These are phyloP conservation scores for Tenodera sinensis DNA, from an alignment of 2,888 invertebrate species.

Conservation along the genomic window DNA sequence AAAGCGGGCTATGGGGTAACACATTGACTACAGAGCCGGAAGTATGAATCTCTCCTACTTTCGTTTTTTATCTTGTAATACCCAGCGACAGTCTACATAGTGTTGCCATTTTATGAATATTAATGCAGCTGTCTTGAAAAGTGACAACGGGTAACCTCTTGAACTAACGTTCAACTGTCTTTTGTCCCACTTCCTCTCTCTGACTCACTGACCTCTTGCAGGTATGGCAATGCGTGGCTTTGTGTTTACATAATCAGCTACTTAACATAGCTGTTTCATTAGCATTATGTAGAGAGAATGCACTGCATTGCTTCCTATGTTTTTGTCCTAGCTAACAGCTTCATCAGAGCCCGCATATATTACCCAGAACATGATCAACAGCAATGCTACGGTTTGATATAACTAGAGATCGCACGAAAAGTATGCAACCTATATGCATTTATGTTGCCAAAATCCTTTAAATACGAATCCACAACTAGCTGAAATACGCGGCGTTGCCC, in stretches of 20 bases:
- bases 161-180: neutral
- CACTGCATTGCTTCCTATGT: neutral
- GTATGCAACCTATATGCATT: too few relatives aligned
- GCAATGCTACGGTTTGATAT: too few relatives aligned
- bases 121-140: neutral
- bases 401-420: too few relatives aligned
- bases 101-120: neutral
- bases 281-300: neutral
- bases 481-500: too few relatives aligned
- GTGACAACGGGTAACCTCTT: neutral
- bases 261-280: neutral
- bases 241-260: neutral
- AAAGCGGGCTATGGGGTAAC: too few relatives aligned
- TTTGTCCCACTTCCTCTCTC: neutral
- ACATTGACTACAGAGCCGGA: neutral
- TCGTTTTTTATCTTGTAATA: neutral
- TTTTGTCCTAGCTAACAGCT: too few relatives aligned
- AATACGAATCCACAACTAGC: too few relatives aligned
- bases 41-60: neutral
- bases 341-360: too few relatives aligned
- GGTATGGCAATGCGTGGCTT: neutral
- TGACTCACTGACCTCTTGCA: neutral
- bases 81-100: too few relatives aligned
- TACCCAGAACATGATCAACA: too few relatives aligned
- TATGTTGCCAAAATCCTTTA: too few relatives aligned